These are phyloP conservation scores for Cetoscarus ocellatus DNA, from an alignment of 2,797 vertebrate species.

Conservation along the genomic window DNA sequence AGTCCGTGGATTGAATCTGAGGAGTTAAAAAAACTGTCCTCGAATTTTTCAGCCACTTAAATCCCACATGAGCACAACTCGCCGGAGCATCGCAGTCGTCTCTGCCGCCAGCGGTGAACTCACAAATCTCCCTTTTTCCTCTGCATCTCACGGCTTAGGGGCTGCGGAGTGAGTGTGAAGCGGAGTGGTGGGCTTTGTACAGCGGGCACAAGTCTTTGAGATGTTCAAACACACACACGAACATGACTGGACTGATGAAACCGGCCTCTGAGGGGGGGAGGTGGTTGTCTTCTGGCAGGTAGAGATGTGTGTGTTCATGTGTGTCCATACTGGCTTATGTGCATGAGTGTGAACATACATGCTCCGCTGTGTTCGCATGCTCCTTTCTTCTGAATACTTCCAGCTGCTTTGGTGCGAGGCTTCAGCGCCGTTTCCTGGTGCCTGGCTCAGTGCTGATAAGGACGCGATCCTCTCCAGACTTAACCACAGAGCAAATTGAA, in stretches of 20 bases:
- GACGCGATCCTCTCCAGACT: constrained; percentile 66
- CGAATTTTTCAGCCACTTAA: constrained; percentile 77
- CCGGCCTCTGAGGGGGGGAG: background rate
- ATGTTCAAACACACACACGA: constrained; percentile 43
- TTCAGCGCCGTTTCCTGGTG: constrained; percentile 42
- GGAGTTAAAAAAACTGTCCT: constrained; percentile 62
- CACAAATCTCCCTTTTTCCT: constrained; percentile 71
- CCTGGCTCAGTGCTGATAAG: constrained; percentile 76
- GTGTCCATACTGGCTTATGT: background rate
- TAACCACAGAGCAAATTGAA: constrained; percentile 67
- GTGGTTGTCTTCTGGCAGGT: constrained; percentile 30
- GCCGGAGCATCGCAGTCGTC: constrained; percentile 69
- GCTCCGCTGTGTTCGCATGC: background rate
- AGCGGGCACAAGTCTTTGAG: constrained; percentile 45
- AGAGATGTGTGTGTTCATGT: background rate
- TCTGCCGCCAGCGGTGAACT: constrained; percentile 64
- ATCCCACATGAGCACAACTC: constrained; percentile 73
- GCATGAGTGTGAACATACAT: constrained; percentile 1
- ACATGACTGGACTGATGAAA: constrained; percentile 47
- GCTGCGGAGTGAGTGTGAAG: constrained; percentile 49
- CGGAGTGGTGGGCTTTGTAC: constrained; percentile 5
- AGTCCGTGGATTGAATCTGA: constrained; percentile 74
- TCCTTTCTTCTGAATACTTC: background rate
- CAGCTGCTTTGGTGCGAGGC: constrained; percentile 30
- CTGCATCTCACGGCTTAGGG: constrained; percentile 67